Evolutionary conservation across 2,888 invertebrate species (phyloP).

Genomic region (Steinernema carpocapsae): DNA sequence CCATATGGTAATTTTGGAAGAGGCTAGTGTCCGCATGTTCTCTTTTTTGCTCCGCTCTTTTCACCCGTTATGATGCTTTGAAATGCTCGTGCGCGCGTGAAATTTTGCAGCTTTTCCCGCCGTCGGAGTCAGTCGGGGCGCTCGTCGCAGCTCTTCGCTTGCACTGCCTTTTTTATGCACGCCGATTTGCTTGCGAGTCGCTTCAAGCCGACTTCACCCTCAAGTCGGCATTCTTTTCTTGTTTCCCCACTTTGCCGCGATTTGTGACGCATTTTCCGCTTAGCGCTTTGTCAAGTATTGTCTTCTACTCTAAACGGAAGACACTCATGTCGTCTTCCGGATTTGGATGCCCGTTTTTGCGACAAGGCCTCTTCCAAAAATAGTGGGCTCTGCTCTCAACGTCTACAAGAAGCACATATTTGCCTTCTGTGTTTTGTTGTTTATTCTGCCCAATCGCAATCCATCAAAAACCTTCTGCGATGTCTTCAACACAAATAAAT

Average conservation of each 20-base stretch:
- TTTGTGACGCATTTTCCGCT: background rate
- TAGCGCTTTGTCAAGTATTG: background rate
- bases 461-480: background rate
- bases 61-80: background rate
- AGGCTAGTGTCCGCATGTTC: conserved; percentile 5
- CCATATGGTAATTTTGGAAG: conserved; percentile 19
- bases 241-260: conserved; percentile 18
- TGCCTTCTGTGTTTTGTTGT: background rate
- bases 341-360: background rate
- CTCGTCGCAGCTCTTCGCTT: too few relatives aligned
- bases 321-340: background rate
- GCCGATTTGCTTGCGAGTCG: conserved; percentile 12
- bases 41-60: background rate
- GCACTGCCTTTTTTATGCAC: conserved; percentile 24
- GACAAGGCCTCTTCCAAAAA: too few relatives aligned
- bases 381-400: too few relatives aligned
- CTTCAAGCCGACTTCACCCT: too few relatives aligned
- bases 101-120: conserved; percentile 32
- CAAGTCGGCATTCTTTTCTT: conserved; percentile 15
- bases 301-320: conserved; percentile 3
- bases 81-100: background rate
- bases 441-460: background rate
- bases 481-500: background rate
- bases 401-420: background rate
- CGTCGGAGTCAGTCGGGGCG: too few relatives aligned